Evolutionary conservation across 1,140 invertebrate species (phyloP).

Genomic region (Idris sp.): DNA sequence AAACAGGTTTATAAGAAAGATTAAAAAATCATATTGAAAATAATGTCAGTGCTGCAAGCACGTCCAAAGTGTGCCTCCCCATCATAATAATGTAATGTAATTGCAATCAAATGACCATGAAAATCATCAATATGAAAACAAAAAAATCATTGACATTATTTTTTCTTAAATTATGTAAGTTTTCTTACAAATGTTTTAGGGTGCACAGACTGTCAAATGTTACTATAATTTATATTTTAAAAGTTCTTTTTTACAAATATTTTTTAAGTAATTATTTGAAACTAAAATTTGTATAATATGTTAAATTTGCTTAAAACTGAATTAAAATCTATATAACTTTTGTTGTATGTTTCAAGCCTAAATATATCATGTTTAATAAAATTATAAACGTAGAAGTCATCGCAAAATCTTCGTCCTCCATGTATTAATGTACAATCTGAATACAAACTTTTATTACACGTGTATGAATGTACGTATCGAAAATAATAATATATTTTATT

Average conservation of each 20-base stretch:
- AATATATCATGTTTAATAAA: constrained; percentile 27
- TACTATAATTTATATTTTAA: no score
- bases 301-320: no score
- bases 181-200: constrained; percentile 42
- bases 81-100: constrained; percentile 8
- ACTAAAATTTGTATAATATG: constrained; percentile 1
- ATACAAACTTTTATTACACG: constrained; percentile 49
- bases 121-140: neutral
- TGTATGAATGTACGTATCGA: constrained; percentile 50
- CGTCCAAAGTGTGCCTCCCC: constrained; percentile 39
- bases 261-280: no score
- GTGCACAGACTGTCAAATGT: constrained; percentile 20
- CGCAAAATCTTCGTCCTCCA: constrained; percentile 54
- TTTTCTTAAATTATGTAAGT: constrained; percentile 15
- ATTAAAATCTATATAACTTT: no score
- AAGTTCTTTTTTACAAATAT: no score
- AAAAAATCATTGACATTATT: neutral
- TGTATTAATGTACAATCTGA: constrained; percentile 52
- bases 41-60: constrained; percentile 28
- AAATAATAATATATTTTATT: constrained; percentile 63
- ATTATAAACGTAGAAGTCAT: constrained; percentile 32
- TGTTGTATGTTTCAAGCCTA: constrained; percentile 5
- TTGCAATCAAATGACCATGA: constrained; percentile 7
- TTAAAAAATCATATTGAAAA: constrained; percentile 23
- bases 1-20: no score